Conservation (phyloP, 35 echinoderm and acorn worm genomes). For the Hemicentrotus pulcherrimus region DNA sequence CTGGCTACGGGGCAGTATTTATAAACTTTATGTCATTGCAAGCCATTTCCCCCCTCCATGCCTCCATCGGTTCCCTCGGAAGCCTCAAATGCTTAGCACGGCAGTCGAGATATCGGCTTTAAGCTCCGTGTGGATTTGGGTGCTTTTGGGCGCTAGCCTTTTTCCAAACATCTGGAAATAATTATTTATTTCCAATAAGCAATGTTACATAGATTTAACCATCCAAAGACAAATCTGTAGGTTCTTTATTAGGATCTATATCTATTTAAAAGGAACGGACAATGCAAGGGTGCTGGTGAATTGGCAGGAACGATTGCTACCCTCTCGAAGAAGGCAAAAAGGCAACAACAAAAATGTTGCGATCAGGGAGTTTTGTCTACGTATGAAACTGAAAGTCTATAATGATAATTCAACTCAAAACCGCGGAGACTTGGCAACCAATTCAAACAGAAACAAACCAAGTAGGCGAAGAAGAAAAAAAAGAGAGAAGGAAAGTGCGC, state of each 20-base stretch:
- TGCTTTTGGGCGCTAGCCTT: background rate
- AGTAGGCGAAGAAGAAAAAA: background rate
- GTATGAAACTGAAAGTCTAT: slow-evolving; percentile 4
- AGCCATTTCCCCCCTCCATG: slow-evolving; percentile 8
- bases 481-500: background rate
- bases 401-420: background rate
- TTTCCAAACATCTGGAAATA: slow-evolving; percentile 13
- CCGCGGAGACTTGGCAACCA: background rate
- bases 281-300: background rate
- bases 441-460: slow-evolving; percentile 11
- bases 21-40: slow-evolving; percentile 10
- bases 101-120: background rate
- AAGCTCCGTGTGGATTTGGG: background rate
- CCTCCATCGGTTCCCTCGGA: background rate
- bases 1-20: slow-evolving; percentile 13
- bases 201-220: background rate
- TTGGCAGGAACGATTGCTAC: background rate
- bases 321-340: background rate
- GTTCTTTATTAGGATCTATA: background rate
- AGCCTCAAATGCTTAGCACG: background rate
- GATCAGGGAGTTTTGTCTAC: background rate
- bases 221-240: background rate
- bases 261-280: background rate
- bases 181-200: background rate
- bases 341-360: background rate